A percentile compares a stretch with the other conserved stretches of the same genome.
phyloP scores from a whole-genome alignment of 2,888 invertebrate genomes.

The Dicyrtoma fusca region DNA sequence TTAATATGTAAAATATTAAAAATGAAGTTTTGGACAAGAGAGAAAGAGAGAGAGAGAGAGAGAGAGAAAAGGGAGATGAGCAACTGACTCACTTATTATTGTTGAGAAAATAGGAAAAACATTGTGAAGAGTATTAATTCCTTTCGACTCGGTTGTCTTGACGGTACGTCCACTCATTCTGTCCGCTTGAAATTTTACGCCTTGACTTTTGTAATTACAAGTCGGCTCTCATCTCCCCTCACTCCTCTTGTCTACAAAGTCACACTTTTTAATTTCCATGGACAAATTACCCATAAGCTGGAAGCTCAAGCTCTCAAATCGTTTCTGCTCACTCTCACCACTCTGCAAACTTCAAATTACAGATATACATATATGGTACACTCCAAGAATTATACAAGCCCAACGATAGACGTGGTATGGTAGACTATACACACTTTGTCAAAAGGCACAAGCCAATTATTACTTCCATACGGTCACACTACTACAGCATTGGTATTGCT shows the following conservation, averaged over 20 bases:
- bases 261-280: conserved; percentile 25
- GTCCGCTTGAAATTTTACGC: conserved; percentile 26
- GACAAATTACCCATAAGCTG: conserved; percentile 2
- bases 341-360: too few relatives aligned
- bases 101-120: background rate
- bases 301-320: background rate
- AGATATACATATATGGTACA: too few relatives aligned
- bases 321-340: background rate
- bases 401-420: too few relatives aligned
- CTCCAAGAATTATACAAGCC: too few relatives aligned
- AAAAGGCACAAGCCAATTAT: too few relatives aligned
- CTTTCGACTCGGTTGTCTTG: conserved; percentile 27
- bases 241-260: conserved; percentile 31
- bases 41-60: too few relatives aligned
- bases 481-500: too few relatives aligned
- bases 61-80: background rate
- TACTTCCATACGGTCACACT: too few relatives aligned
- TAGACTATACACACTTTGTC: too few relatives aligned
- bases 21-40: background rate
- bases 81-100: background rate
- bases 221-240: conserved; percentile 27
- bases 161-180: background rate
- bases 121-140: conserved; percentile 28
- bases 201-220: conserved; percentile 35
- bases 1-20: background rate